Conservation (phyloP, 2,888 invertebrate genomes). For the Andrena chrysosceles region DNA sequence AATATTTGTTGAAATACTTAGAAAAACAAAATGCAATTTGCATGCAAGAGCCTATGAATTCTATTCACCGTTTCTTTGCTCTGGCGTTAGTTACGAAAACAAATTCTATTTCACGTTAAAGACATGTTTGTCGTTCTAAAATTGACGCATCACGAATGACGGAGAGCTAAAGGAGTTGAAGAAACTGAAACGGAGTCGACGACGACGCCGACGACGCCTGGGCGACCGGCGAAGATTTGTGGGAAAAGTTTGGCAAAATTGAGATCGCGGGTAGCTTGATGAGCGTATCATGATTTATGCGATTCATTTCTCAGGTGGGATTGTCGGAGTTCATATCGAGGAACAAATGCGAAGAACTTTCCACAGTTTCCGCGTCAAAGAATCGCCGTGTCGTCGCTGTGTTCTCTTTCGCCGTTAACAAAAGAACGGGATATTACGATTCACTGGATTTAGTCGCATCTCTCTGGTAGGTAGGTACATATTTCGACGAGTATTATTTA, state of each 20-base stretch:
- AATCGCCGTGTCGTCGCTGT: constrained; percentile 2
- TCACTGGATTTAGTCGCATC: neutral
- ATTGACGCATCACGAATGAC: constrained; percentile 45
- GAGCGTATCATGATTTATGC: constrained; percentile 67
- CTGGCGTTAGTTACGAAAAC: constrained; percentile 21
- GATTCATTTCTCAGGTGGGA: constrained; percentile 64
- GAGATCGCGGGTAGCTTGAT: constrained; percentile 61
- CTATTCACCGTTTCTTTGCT: neutral
- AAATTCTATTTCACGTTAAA: constrained; percentile 8
- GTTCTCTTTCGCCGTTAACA: neutral
- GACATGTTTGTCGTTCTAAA: constrained; percentile 55
- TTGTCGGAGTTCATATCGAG: constrained; percentile 53
- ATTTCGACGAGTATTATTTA: neutral
- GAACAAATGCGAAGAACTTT: constrained; percentile 64
- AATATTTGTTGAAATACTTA: neutral
- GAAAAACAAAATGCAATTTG: neutral
- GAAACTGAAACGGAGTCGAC: constrained; percentile 52
- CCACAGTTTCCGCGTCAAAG: constrained; percentile 20
- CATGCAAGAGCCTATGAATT: neutral
- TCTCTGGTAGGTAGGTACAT: neutral
- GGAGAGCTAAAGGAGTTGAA: constrained; percentile 54
- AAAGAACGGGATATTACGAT: neutral
- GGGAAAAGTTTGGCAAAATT: constrained; percentile 68
- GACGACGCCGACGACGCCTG: constrained; percentile 12
- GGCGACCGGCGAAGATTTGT: constrained; percentile 50